Evolutionary conservation across 2,888 invertebrate genomes (phyloP).

Genomic region (Acheta domesticus): DNA sequence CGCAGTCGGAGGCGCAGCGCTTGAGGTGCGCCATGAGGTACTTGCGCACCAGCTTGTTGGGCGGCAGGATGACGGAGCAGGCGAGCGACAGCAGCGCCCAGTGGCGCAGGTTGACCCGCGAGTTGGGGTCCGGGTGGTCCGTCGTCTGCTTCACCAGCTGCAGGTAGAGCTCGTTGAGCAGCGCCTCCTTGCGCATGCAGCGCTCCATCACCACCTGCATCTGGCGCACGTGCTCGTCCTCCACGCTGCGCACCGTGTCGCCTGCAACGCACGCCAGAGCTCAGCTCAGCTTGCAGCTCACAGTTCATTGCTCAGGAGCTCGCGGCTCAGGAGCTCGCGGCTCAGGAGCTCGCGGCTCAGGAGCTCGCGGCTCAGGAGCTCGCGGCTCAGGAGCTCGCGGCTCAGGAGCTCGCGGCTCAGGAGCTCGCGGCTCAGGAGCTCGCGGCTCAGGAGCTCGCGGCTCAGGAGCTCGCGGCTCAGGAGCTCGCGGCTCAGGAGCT

Average conservation of each 20-base stretch:
- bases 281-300: no score
- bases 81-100: constrained; percentile 85
- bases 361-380: no score
- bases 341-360: no score
- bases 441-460: no score
- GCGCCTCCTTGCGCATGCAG: constrained; percentile 83
- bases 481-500: no score
- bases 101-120: constrained; percentile 80
- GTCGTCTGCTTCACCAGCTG: constrained; percentile 93
- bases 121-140: constrained; percentile 84
- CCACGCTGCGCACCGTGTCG: constrained; percentile 65
- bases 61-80: constrained; percentile 80
- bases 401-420: no score
- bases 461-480: no score
- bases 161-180: constrained; percentile 85
- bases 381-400: no score
- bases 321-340: no score
- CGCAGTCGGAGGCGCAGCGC: constrained; percentile 80
- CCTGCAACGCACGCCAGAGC: constrained; percentile 44
- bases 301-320: no score
- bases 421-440: no score
- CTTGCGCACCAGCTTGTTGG: constrained; percentile 78
- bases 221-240: constrained; percentile 83
- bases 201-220: constrained; percentile 87
- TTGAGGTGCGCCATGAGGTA: constrained; percentile 87